Evolutionary conservation across 2,888 invertebrate genomes (phyloP), one percentile per base, ranked within the genome.

Genomic region (Cataglyphis livida): DNA sequence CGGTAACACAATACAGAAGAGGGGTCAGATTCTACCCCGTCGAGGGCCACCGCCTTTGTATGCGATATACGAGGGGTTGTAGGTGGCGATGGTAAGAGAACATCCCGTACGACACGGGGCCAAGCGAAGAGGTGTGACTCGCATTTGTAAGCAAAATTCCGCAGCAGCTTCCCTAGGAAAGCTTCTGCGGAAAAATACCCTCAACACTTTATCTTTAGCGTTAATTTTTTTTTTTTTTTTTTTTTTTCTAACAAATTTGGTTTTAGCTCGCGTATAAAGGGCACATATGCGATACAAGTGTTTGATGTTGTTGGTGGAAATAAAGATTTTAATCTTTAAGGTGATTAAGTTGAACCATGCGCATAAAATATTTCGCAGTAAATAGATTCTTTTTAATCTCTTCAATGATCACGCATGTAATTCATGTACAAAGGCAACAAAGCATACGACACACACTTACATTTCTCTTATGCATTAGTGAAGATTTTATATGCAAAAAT

Each of bases 21-120:
- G 89, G 93, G 94, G 93, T 94, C 92, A 94, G 93, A 94, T 93
- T 94, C 90, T 89, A 90, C 89, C 91, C 82, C 83, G 82, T 88
- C 85, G 89, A 85, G 91, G 89, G 91, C 91, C 91, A 89, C 87
- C 87, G 87, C 91, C 88, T 90, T 88, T 87, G 85, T 81, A 79
- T 74, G 83, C 83, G 71, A 89, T 82, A 88, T 83, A 41, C 61
- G 79, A 75, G 65, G 83, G 78, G 84, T 85, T 68, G 82, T 78
- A 65, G 83, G 82, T 59, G 65, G 71, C 62, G 57, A 83, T 64
- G 38, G 76, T 59, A 82, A 84, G 82, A 88, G 85, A 84, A 84
- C 78, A 73, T 59, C 82, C 71, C 66, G 74, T 44, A 25, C 74
- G 76, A 88, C 82, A 83, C 84, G 76, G 68, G 83, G 85, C 85